These are phyloP conservation scores for Xylocampa areola DNA, from an alignment of 2,888 invertebrate species.

Conservation along the genomic window DNA sequence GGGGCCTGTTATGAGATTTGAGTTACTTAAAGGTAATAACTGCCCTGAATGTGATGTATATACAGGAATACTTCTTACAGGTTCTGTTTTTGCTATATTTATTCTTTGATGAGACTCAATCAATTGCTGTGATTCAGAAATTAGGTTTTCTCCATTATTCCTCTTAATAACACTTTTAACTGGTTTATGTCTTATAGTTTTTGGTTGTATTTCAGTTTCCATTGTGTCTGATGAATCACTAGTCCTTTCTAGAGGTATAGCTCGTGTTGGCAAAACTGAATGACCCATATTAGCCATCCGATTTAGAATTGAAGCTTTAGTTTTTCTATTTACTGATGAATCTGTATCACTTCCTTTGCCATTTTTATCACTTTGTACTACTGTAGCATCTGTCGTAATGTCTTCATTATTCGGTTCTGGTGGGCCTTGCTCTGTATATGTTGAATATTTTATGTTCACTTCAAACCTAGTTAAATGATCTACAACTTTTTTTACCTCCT, in stretches of 20 bases:
- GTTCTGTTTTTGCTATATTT: constrained; percentile 48
- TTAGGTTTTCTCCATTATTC: constrained; percentile 61
- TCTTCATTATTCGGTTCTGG: constrained; percentile 54
- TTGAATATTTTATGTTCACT: constrained; percentile 65
- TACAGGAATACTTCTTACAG: constrained; percentile 53
- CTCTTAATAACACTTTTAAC: constrained; percentile 66
- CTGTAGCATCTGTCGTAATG: constrained; percentile 5
- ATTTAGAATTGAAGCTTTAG: constrained; percentile 79
- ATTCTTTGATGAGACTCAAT: constrained; percentile 58
- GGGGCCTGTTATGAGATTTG: constrained; percentile 53
- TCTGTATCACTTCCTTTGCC: constrained; percentile 80
- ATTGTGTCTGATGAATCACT: constrained; percentile 81
- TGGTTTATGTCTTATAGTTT: constrained; percentile 73
- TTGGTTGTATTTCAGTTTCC: constrained; percentile 65
- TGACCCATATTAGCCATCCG: constrained; percentile 86
- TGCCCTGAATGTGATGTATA: constrained; percentile 64
- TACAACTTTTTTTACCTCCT: constrained; percentile 70
- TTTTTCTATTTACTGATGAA: constrained; percentile 74
- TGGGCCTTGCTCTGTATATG: constrained; percentile 54
- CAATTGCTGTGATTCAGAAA: constrained; percentile 54
- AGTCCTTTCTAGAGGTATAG: constrained; percentile 61
- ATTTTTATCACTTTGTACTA: constrained; percentile 35
- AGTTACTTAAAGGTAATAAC: constrained; percentile 70
- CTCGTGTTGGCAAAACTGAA: constrained; percentile 76
- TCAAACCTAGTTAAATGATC: constrained; percentile 67